These are phyloP conservation scores for Toxotes lorentzi DNA, from an alignment of 2,797 vertebrate species.

Conservation along the genomic window DNA sequence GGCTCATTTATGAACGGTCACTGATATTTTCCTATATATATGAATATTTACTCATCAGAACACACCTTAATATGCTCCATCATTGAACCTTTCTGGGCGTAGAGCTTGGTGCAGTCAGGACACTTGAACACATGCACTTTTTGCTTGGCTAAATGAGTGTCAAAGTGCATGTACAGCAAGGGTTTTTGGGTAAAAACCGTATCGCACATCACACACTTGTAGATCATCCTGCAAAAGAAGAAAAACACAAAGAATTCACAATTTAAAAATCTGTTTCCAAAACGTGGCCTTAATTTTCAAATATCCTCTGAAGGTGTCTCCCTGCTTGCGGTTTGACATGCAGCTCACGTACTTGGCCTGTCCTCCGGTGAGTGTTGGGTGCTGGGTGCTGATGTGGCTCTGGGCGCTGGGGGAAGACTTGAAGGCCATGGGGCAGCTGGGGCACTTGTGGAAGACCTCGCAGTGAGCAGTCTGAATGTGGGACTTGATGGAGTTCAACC, in stretches of 20 bases:
- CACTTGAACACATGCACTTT: slow-evolving; percentile 98
- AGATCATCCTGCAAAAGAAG: slow-evolving; percentile 90
- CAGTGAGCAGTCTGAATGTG: slow-evolving; percentile 98
- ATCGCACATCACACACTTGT: slow-evolving; percentile 98
- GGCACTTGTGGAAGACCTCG: slow-evolving; percentile 99
- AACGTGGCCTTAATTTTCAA: not conserved
- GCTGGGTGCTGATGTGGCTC: slow-evolving; percentile 93
- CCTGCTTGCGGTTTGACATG: not conserved
- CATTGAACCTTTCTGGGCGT: slow-evolving; percentile 96
- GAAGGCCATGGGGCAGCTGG: slow-evolving; percentile 99
- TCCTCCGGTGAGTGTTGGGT: slow-evolving; percentile 91
- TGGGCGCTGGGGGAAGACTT: slow-evolving; percentile 96
- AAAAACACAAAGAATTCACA: not conserved
- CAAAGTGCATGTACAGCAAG: slow-evolving; percentile 94
- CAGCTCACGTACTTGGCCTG: slow-evolving; percentile 88
- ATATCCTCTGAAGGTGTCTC: not conserved
- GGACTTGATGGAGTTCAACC: slow-evolving; percentile 95
- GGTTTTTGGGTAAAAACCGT: slow-evolving; percentile 97
- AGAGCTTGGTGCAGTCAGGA: slow-evolving; percentile 95
- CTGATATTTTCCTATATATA: not conserved
- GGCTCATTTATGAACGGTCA: not conserved
- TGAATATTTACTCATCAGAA: not conserved
- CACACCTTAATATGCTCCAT: slow-evolving; percentile 95
- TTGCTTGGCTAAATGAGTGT: slow-evolving; percentile 95
- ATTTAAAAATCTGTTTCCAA: not conserved